Evolutionary conservation across 2,888 invertebrate species (phyloP).

Genomic region (Zootermopsis nevadensis): DNA sequence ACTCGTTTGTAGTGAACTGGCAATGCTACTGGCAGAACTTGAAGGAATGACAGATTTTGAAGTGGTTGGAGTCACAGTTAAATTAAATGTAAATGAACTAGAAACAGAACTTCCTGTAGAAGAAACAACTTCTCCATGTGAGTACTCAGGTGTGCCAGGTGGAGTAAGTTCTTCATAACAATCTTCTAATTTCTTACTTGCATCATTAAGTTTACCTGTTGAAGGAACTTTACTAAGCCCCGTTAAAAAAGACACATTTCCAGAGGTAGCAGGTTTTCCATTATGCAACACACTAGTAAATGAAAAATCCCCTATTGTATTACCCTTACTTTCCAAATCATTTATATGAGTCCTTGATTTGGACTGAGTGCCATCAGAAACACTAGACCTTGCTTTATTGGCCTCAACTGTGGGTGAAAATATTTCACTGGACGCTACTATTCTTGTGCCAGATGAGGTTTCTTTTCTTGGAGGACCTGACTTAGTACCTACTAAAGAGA

Average conservation of each 20-base stretch:
- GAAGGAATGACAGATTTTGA: neutral
- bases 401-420: constrained; percentile 5
- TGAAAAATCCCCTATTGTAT: neutral
- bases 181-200: constrained; percentile 24
- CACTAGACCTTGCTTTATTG: neutral
- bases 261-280: neutral
- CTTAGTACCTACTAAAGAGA: neutral
- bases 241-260: neutral
- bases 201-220: neutral
- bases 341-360: neutral
- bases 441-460: neutral
- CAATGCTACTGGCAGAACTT: constrained; percentile 6
- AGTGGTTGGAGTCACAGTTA: neutral
- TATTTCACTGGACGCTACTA: neutral
- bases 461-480: neutral
- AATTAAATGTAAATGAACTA: constrained; percentile 8
- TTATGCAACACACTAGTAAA: neutral
- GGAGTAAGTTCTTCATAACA: constrained; percentile 44
- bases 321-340: neutral
- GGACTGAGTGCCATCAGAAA: neutral
- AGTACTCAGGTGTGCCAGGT: constrained; percentile 33
- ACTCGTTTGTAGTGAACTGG: constrained; percentile 54
- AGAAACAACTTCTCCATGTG: neutral
- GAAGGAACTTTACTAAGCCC: neutral
- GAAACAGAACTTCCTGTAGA: neutral